Percentiles rank a stretch among this genome's conserved stretches.
phyloP scores from a whole-genome alignment of 2,113 vertebrate species.

The Donacobius atricapilla region DNA sequence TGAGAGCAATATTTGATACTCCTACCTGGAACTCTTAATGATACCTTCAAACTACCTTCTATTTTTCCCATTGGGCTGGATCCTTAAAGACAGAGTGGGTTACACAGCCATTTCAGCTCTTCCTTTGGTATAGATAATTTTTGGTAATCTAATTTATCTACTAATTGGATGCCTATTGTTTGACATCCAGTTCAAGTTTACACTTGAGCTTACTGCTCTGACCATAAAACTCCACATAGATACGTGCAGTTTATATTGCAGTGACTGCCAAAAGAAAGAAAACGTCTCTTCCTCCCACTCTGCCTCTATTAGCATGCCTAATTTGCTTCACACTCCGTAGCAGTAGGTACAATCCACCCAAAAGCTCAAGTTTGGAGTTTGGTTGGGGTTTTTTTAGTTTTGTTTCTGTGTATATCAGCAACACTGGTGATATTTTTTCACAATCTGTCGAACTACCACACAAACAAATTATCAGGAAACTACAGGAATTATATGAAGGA shows the following conservation, averaged over 20 bases:
- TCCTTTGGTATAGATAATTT: background rate
- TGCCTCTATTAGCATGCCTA: rapidly evolving
- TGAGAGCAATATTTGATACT: background rate
- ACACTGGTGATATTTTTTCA: background rate
- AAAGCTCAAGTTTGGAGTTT: background rate
- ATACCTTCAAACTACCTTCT: background rate
- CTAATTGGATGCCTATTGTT: background rate
- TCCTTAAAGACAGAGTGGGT: background rate
- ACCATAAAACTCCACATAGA: background rate
- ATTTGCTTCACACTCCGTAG: background rate
- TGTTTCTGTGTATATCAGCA: background rate
- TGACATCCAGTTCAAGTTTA: background rate
- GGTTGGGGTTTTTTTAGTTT: background rate
- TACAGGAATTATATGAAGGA: background rate
- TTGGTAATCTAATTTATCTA: background rate
- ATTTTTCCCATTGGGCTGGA: background rate
- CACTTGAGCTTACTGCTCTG: background rate
- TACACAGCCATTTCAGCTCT: background rate
- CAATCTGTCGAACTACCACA: background rate
- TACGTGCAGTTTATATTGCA: background rate
- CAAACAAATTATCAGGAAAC: background rate
- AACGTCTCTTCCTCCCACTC: background rate
- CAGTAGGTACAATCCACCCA: background rate
- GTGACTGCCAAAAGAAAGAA: background rate
- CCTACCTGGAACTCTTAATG: background rate